These are phyloP conservation scores for Tryphoninae sp. DNA, from an alignment of 2,888 invertebrate genomes.

Conservation along the genomic window DNA sequence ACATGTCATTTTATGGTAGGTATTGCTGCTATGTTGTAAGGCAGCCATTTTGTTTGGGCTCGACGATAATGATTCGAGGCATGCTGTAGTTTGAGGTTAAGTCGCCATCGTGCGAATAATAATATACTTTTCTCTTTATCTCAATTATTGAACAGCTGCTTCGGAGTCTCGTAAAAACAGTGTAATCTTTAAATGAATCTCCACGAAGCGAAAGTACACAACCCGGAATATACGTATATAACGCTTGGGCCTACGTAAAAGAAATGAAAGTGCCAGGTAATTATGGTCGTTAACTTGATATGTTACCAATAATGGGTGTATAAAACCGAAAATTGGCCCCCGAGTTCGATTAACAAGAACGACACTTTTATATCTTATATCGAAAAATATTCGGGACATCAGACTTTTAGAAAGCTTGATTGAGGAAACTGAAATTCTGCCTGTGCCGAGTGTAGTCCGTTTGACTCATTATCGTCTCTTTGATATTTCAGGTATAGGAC, in stretches of 20 bases:
- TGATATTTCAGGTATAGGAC: background rate
- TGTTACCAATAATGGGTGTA: conserved; percentile 21
- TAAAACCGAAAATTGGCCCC: background rate
- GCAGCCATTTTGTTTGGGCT: too few species aligned
- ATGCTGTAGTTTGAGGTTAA: too few species aligned
- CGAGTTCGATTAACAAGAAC: conserved; percentile 3
- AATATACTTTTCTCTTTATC: background rate
- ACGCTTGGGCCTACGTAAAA: background rate
- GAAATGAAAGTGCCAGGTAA: conserved; percentile 51
- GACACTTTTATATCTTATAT: conserved; percentile 1
- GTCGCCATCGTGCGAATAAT: too few species aligned
- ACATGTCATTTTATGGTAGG: too few species aligned
- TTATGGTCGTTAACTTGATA: conserved; percentile 42
- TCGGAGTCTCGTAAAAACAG: conserved; percentile 25
- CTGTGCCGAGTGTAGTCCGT: background rate
- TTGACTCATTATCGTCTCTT: conserved; percentile 41
- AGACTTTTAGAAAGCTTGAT: background rate
- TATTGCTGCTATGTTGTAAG: too few species aligned
- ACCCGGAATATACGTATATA: background rate
- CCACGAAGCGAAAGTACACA: conserved; percentile 19
- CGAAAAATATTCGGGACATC: background rate
- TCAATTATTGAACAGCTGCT: conserved; percentile 34
- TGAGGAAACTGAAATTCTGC: background rate
- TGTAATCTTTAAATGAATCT: conserved; percentile 59
- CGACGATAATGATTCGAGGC: too few species aligned